A percentile compares a stretch with the other conserved stretches of the same genome.
Evolutionary conservation across 1,140 invertebrate species (phyloP).

Genomic region (Kradibia gibbosae): DNA sequence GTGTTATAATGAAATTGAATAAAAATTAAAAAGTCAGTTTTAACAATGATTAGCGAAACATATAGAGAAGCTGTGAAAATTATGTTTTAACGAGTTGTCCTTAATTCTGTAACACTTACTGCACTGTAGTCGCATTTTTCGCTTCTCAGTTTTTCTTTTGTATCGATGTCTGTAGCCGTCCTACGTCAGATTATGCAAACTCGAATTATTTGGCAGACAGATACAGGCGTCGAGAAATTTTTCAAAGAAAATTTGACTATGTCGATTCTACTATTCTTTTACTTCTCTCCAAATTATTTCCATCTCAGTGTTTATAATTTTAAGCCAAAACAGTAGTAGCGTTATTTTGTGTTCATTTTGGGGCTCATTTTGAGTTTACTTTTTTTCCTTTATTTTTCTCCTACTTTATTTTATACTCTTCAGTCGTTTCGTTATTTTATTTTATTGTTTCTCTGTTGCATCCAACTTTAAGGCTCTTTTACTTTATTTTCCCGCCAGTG

Average conservation of each 20-base stretch:
- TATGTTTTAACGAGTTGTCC: neutral
- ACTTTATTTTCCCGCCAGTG: constrained; percentile 21
- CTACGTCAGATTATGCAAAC: neutral
- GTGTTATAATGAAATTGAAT: no score
- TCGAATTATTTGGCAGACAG: neutral
- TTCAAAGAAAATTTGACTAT: neutral
- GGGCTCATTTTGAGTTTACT: neutral
- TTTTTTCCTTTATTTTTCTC: neutral
- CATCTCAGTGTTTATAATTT: neutral
- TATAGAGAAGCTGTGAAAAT: neutral
- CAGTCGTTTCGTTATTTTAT: neutral
- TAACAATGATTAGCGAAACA: neutral
- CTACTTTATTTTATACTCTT: neutral
- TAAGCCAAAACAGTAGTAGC: neutral
- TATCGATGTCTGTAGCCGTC: neutral
- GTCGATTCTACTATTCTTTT: neutral
- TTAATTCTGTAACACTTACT: neutral
- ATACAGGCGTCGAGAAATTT: neutral
- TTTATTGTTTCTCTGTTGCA: neutral
- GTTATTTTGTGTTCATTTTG: neutral
- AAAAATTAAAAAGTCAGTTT: neutral
- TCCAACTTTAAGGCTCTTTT: neutral
- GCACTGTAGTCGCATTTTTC: constrained; percentile 1
- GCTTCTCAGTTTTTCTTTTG: neutral
- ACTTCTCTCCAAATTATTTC: neutral